Conservation (phyloP, 2,113 vertebrate species). For the Aldabrachelys gigantea region DNA sequence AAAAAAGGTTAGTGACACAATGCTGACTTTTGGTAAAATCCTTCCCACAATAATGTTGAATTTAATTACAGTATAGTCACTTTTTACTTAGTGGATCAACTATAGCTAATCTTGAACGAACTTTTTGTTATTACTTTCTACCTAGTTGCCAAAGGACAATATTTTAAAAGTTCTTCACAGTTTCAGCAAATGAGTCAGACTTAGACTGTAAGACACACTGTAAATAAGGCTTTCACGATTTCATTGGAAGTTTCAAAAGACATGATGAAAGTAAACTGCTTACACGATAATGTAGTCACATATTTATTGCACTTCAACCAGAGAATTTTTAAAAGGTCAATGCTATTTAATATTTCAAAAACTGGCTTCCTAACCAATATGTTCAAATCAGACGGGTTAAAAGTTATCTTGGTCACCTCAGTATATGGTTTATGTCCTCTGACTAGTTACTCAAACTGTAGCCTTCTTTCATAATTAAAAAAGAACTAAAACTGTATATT, state of each 20-base stretch:
- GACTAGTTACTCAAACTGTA: not conserved
- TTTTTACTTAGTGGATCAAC: not conserved
- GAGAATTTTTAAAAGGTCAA: not conserved
- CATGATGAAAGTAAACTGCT: not conserved
- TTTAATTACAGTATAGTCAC: not conserved
- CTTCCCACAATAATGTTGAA: not conserved
- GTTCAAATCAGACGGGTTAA: not conserved
- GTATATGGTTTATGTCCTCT: not conserved
- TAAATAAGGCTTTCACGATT: not conserved
- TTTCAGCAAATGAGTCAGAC: not conserved
- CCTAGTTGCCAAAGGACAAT: not conserved
- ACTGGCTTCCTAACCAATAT: not conserved
- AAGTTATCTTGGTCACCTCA: not conserved
- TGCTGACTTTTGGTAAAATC: not conserved
- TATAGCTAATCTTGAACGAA: not conserved
- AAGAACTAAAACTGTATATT: conserved; percentile 11
- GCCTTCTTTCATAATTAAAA: conserved; percentile 1
- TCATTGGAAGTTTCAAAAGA: not conserved
- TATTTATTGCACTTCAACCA: not conserved
- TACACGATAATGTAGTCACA: not conserved
- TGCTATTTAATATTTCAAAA: not conserved
- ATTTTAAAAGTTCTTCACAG: not conserved
- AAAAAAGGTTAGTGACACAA: not conserved
- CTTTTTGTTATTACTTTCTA: not conserved
- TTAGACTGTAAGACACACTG: not conserved